Conservation (phyloP, 2,888 invertebrate genomes). For the Laspeyria flexula region DNA sequence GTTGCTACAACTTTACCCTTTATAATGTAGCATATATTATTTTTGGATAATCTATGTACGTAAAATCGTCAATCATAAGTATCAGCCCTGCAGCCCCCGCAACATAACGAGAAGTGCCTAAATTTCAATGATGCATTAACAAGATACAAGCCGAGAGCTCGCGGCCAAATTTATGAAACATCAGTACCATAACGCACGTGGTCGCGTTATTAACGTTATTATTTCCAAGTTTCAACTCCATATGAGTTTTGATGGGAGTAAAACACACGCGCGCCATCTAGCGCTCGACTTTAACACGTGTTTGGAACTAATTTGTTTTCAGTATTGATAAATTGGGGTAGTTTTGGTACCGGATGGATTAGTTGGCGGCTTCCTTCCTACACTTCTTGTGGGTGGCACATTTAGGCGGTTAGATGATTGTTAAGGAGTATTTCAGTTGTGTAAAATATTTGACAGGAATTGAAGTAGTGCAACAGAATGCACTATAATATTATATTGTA, state of each 20-base stretch:
- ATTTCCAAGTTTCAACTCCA: slow-evolving; percentile 29
- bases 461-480: no score
- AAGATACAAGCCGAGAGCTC: slow-evolving; percentile 32
- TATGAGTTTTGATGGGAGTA: slow-evolving; percentile 31
- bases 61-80: no score
- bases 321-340: slow-evolving; percentile 1
- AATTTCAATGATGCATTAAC: slow-evolving; percentile 54
- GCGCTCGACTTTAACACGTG: slow-evolving; percentile 8
- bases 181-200: slow-evolving; percentile 19
- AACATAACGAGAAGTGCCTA: slow-evolving; percentile 42
- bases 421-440: no score
- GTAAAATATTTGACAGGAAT: no score
- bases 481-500: no score
- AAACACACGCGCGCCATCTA: slow-evolving; percentile 31
- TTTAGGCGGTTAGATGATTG: not conserved
- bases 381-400: not conserved
- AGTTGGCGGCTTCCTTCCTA: not conserved
- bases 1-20: no score
- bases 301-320: slow-evolving; percentile 6
- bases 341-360: not conserved
- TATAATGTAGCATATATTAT: no score
- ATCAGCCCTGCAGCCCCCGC: slow-evolving; percentile 4
- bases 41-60: no score
- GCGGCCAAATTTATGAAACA: slow-evolving; percentile 36
- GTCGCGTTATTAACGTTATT: slow-evolving; percentile 37